Percentiles rank a stretch among this genome's conserved stretches.
Conservation (phyloP, 2,888 invertebrate species). For the Sphaeridia pumilis region DNA sequence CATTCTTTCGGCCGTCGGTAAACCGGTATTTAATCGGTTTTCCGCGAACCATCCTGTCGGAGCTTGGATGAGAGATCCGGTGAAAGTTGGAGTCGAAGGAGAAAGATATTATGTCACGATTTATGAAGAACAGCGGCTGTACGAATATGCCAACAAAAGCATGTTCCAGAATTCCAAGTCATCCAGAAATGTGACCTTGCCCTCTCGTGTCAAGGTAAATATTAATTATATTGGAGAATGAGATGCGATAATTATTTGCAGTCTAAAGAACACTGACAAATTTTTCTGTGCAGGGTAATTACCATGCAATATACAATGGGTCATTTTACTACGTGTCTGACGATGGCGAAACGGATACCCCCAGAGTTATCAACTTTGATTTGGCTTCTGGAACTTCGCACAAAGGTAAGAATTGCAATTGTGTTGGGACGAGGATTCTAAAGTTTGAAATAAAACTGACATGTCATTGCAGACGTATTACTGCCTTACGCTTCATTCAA, state of each 20-base stretch:
- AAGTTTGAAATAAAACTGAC: neutral
- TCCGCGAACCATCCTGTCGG: slow-evolving; percentile 61
- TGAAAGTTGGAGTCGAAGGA: slow-evolving; percentile 41
- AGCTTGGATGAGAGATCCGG: slow-evolving; percentile 73
- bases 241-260: too few species aligned
- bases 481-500: slow-evolving; percentile 45
- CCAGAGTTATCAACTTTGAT: slow-evolving; percentile 53
- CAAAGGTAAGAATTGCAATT: slow-evolving; percentile 33
- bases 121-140: slow-evolving; percentile 60
- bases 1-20: slow-evolving; percentile 79
- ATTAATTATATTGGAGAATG: too few species aligned
- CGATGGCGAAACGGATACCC: slow-evolving; percentile 46
- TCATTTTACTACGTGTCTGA: slow-evolving; percentile 67
- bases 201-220: neutral
- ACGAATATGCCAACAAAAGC: slow-evolving; percentile 64
- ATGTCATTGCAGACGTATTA: slow-evolving; percentile 36
- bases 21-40: slow-evolving; percentile 75
- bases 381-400: slow-evolving; percentile 46
- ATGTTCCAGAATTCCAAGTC: slow-evolving; percentile 44
- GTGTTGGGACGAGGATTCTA: too few species aligned
- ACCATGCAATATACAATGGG: slow-evolving; percentile 88
- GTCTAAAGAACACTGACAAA: neutral
- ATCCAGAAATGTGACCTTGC: slow-evolving; percentile 8
- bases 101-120: slow-evolving; percentile 46
- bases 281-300: slow-evolving; percentile 66